phyloP scores from a whole-genome alignment of 1,140 invertebrate genomes.

The Drosophila nebulosa region DNA sequence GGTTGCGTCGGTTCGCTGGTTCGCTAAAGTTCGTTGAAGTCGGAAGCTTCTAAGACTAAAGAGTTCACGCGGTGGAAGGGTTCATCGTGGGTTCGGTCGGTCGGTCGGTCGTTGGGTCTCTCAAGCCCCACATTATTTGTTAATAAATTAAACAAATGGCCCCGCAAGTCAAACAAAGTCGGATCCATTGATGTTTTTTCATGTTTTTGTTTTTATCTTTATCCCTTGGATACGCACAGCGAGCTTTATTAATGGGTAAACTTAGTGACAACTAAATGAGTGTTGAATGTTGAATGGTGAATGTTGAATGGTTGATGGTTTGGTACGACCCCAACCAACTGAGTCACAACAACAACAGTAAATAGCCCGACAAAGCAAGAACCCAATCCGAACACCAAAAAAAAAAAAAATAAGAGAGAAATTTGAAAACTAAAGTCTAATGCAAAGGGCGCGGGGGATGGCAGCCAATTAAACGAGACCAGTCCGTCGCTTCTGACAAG shows the following conservation, averaged over 20 bases:
- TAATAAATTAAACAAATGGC: slow-evolving; percentile 50
- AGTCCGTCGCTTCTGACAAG: background rate
- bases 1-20: no score
- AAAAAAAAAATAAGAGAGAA: background rate
- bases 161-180: slow-evolving; percentile 18
- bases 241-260: slow-evolving; percentile 58
- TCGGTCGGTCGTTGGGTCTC: background rate
- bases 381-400: background rate
- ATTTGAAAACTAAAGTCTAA: background rate
- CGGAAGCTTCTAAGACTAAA: no score
- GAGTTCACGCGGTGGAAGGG: no score
- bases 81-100: no score
- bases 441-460: background rate
- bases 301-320: slow-evolving; percentile 3
- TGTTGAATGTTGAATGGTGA: slow-evolving; percentile 7
- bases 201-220: slow-evolving; percentile 8
- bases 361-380: background rate
- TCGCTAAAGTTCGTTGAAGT: no score
- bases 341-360: slow-evolving; percentile 33
- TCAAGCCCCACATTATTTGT: slow-evolving; percentile 14
- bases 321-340: slow-evolving; percentile 27
- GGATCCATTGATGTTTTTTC: slow-evolving; percentile 38
- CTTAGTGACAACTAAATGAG: slow-evolving; percentile 73
- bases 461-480: slow-evolving; percentile 57
- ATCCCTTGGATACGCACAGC: slow-evolving; percentile 11